Percentiles rank a stretch among this genome's conserved stretches.
phyloP scores from a whole-genome alignment of 2,888 invertebrate genomes.

The Alloplasta piceator region DNA sequence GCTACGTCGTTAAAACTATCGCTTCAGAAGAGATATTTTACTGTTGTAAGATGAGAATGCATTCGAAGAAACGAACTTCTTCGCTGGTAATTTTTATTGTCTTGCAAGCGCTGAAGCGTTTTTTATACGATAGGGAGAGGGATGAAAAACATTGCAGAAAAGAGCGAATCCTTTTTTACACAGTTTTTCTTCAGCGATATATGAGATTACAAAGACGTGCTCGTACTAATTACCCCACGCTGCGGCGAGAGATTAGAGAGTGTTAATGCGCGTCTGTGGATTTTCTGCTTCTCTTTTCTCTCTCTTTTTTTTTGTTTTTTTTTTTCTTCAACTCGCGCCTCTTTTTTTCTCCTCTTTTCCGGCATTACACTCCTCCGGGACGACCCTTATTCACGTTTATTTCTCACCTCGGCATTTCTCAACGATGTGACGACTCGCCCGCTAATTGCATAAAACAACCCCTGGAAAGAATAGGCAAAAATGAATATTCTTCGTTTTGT shows the following conservation, averaged over 20 bases:
- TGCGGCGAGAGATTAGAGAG: constrained; percentile 49
- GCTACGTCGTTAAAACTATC: neutral
- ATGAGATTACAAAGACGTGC: constrained; percentile 36
- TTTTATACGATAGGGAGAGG: no score
- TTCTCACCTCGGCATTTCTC: constrained; percentile 28
- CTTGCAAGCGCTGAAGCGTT: neutral
- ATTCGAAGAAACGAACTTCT: neutral
- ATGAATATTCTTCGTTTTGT: no score
- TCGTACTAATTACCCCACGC: constrained; percentile 48
- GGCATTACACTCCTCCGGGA: constrained; percentile 21
- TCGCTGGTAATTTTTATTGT: neutral
- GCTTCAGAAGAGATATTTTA: no score
- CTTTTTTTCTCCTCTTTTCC: neutral
- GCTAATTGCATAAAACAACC: constrained; percentile 9
- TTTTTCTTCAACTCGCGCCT: neutral
- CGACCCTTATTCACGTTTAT: constrained; percentile 51
- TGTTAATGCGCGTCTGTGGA: constrained; percentile 40
- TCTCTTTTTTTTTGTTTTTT: constrained; percentile 20
- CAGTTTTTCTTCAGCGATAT: constrained; percentile 7
- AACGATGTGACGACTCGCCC: constrained; percentile 26
- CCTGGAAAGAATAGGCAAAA: neutral
- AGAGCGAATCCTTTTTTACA: constrained; percentile 11
- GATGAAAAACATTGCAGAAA: neutral
- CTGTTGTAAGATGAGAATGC: no score
- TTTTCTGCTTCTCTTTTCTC: constrained; percentile 25